These are phyloP conservation scores for Brachionus paranguensis DNA, from an alignment of 1,140 invertebrate species.

Conservation along the genomic window DNA sequence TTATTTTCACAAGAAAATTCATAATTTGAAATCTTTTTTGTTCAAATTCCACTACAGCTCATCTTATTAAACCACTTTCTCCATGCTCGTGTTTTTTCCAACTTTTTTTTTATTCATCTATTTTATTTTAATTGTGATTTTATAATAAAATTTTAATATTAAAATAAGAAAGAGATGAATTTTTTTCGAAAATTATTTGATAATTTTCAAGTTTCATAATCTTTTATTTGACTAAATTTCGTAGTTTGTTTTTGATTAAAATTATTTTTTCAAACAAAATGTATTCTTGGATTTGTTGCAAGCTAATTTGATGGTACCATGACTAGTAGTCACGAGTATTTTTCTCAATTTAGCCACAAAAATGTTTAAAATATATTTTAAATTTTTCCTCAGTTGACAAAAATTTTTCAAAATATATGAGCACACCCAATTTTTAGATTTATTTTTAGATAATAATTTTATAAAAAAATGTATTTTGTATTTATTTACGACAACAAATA, in stretches of 20 bases:
- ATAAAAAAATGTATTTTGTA: neutral
- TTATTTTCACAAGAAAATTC: neutral
- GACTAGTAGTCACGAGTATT: too few relatives aligned
- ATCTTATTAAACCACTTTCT: conserved; percentile 2
- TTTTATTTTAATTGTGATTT: neutral
- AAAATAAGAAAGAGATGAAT: neutral
- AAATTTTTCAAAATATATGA: neutral
- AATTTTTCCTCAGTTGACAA: too few relatives aligned
- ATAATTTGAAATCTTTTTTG: conserved; percentile 10
- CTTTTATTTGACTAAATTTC: neutral
- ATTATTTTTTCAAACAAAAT: too few relatives aligned
- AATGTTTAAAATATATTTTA: too few relatives aligned
- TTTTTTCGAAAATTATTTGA: neutral
- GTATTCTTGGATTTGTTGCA: too few relatives aligned
- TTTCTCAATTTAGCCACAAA: too few relatives aligned
- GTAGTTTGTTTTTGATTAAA: neutral
- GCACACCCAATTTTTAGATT: neutral
- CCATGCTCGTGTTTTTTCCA: neutral
- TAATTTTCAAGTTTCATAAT: neutral
- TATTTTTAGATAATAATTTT: neutral
- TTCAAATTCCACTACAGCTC: conserved; percentile 9
- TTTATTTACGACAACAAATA: conserved; percentile 27
- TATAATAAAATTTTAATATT: conserved; percentile 29
- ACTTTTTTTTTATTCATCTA: neutral
- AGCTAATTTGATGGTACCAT: too few relatives aligned